Evolutionary conservation across 1,140 invertebrate genomes (phyloP).

Genomic region (Pantala flavescens): DNA sequence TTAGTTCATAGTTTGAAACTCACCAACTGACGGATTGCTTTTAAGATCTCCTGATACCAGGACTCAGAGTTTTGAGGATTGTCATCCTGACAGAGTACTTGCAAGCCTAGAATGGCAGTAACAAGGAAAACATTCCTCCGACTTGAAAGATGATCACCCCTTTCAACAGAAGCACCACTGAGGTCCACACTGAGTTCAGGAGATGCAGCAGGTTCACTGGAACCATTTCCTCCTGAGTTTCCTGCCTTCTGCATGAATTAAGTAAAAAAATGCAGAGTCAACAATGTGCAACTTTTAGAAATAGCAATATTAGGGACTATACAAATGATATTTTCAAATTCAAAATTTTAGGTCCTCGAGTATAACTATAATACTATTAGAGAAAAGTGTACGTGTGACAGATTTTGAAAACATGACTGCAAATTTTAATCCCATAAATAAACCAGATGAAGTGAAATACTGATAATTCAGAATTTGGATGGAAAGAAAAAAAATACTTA

Average conservation of each 20-base stretch:
- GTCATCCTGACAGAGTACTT: slow-evolving; percentile 47
- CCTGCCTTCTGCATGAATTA: slow-evolving; percentile 32
- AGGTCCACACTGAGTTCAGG: slow-evolving; percentile 47
- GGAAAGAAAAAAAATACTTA: too few relatives aligned
- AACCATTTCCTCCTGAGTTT: slow-evolving; percentile 22
- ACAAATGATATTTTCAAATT: too few relatives aligned
- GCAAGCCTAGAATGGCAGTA: slow-evolving; percentile 40
- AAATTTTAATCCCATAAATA: too few relatives aligned
- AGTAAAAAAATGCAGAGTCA: slow-evolving; percentile 16
- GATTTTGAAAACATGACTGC: too few relatives aligned
- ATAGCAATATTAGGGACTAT: not conserved
- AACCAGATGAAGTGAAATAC: too few relatives aligned
- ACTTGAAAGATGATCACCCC: slow-evolving; percentile 44
- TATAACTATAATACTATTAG: too few relatives aligned
- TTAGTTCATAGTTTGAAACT: slow-evolving; percentile 18
- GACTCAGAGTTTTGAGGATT: slow-evolving; percentile 35
- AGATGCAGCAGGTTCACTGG: slow-evolving; percentile 30
- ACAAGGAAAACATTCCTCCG: slow-evolving; percentile 49
- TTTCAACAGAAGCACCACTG: slow-evolving; percentile 41
- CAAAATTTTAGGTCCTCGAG: too few relatives aligned
- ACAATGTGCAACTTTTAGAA: not conserved
- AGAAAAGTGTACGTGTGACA: too few relatives aligned
- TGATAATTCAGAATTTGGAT: too few relatives aligned
- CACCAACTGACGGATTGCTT: slow-evolving; percentile 39
- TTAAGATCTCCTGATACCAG: slow-evolving; percentile 44